Evolutionary conservation across 2,113 vertebrate species (phyloP).

Genomic region (Progne subis): DNA sequence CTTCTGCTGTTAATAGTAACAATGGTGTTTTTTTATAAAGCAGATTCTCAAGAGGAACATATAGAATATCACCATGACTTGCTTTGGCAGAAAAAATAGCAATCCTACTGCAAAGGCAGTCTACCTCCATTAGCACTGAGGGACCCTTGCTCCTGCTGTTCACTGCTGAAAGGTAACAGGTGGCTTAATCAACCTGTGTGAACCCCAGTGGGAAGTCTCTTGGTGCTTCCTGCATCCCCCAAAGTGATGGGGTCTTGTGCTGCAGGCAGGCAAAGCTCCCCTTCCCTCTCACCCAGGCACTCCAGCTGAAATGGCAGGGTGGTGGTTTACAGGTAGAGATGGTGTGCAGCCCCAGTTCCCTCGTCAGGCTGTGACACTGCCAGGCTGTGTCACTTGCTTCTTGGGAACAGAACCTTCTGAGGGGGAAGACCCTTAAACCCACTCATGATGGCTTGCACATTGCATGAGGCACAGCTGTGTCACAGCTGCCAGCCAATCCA

Average conservation of each 20-base stretch:
- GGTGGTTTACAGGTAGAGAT: not conserved
- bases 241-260: not conserved
- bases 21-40: not conserved
- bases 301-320: not conserved
- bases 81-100: not conserved
- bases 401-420: not conserved
- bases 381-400: not conserved
- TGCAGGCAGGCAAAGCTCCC: not conserved
- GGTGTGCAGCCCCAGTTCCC: not conserved
- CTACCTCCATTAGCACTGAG: not conserved
- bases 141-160: not conserved
- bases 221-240: not conserved
- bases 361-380: not conserved
- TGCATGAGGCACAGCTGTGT: not conserved
- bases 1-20: not conserved
- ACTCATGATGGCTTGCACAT: not conserved
- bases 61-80: not conserved
- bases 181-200: not conserved
- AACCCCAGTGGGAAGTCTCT: not conserved
- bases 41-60: not conserved
- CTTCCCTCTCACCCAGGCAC: not conserved
- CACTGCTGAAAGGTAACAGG: not conserved
- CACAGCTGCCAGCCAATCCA: rapidly evolving
- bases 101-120: not conserved
- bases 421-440: not conserved